Conservation (phyloP, 2,888 invertebrate genomes). For the Caenorhabditis uteleia region DNA sequence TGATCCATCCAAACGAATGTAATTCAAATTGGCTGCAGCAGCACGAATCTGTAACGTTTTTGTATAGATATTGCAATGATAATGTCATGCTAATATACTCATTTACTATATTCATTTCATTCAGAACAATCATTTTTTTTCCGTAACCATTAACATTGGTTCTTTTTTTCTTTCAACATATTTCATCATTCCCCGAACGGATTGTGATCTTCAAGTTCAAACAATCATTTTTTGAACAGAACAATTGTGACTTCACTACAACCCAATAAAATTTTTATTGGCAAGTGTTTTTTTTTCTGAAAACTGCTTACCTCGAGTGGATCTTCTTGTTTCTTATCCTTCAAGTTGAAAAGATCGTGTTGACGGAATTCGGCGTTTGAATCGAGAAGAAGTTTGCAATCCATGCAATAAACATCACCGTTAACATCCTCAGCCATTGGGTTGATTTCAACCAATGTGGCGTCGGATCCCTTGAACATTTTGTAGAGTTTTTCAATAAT, state of each 20-base stretch:
- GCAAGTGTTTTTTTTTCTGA: no score
- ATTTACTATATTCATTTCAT: no score
- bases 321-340: constrained; percentile 54
- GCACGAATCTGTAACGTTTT: constrained; percentile 94
- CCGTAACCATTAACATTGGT: no score
- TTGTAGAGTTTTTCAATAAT: constrained; percentile 75
- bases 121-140: no score
- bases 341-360: constrained; percentile 81
- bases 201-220: neutral
- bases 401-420: constrained; percentile 80
- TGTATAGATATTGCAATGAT: no score
- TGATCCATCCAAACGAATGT: constrained; percentile 95
- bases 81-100: no score
- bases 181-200: constrained; percentile 68
- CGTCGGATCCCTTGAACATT: constrained; percentile 88
- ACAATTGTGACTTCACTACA: no score
- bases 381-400: constrained; percentile 98
- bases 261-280: no score
- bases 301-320: constrained; percentile 43
- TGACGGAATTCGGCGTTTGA: constrained; percentile 92
- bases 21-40: constrained; percentile 88
- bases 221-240: neutral
- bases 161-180: no score
- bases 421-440: constrained; percentile 94
- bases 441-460: constrained; percentile 96